phyloP scores from a whole-genome alignment of 2,797 vertebrate genomes.

The Steatocranus sp. region DNA sequence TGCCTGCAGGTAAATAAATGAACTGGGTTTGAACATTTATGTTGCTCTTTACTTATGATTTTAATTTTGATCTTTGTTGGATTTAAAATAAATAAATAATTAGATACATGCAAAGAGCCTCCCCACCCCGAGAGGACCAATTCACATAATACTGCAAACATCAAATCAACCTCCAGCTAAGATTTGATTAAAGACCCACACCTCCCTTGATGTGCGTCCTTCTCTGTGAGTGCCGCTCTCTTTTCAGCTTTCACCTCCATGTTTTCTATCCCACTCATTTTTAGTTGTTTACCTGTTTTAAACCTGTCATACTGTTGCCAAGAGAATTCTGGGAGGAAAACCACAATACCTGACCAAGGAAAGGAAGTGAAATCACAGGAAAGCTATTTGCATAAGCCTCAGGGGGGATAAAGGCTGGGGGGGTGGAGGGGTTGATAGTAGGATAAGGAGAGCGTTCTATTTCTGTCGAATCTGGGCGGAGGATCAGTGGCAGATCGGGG shows the following conservation, averaged over 20 bases:
- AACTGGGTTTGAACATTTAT: too few relatives aligned
- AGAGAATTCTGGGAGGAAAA: neutral
- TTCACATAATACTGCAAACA: constrained; percentile 29
- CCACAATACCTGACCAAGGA: constrained; percentile 1
- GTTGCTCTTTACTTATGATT: neutral
- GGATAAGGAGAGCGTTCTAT: constrained; percentile 43
- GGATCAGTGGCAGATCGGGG: constrained; percentile 40
- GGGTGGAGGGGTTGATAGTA: neutral
- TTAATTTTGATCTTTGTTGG: neutral
- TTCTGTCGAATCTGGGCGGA: constrained; percentile 32
- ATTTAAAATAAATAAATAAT: neutral
- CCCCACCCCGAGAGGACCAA: neutral
- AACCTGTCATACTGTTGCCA: neutral
- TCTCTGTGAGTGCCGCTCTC: neutral
- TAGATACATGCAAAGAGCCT: neutral
- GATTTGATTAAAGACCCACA: constrained; percentile 50
- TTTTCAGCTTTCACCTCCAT: neutral
- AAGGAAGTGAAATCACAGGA: constrained; percentile 4
- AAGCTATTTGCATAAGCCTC: constrained; percentile 47
- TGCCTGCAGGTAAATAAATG: neutral
- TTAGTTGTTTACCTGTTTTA: constrained; percentile 13
- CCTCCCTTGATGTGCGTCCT: constrained; percentile 1
- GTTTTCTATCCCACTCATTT: neutral
- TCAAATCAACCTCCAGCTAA: constrained; percentile 53
- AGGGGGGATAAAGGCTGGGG: neutral